Evolutionary conservation across 2,113 vertebrate genomes (phyloP).

Genomic region (Hydrolagus affinis): DNA sequence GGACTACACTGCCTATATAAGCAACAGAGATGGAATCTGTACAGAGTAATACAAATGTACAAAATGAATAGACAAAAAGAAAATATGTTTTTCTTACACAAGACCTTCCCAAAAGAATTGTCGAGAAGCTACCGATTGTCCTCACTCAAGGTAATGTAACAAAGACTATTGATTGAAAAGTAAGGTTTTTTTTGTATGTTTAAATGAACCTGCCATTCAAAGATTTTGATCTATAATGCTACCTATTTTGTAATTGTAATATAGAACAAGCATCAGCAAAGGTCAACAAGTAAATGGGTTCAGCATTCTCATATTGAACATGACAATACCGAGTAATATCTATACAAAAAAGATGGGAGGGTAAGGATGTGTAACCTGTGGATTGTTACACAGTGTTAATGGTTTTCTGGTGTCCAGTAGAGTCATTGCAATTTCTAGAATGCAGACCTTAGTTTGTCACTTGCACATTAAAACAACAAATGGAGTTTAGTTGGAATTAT

Average conservation of each 20-base stretch:
- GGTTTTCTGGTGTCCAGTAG: too few species aligned
- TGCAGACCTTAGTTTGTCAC: too few species aligned
- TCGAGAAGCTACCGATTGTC: not conserved
- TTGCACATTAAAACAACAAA: too few species aligned
- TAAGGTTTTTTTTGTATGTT: not conserved
- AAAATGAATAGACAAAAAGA: not conserved
- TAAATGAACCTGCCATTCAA: constrained; percentile 7
- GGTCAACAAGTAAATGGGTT: constrained; percentile 6
- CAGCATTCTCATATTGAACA: not conserved
- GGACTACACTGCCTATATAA: not conserved
- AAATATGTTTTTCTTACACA: not conserved
- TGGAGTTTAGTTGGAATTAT: too few species aligned
- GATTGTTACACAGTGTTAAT: too few species aligned
- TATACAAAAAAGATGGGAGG: not conserved
- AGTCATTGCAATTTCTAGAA: too few species aligned
- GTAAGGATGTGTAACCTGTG: not conserved
- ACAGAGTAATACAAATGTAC: not conserved
- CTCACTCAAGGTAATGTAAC: constrained; percentile 14
- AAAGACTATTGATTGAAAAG: constrained; percentile 18
- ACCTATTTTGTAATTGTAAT: constrained; percentile 6
- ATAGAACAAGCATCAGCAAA: not conserved
- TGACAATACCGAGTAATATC: not conserved
- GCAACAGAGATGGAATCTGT: not conserved
- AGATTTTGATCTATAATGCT: not conserved
- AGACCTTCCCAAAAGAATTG: not conserved